Evolutionary conservation across 2,113 vertebrate genomes (phyloP).

Genomic region (Ptilonorhynchus violaceus): DNA sequence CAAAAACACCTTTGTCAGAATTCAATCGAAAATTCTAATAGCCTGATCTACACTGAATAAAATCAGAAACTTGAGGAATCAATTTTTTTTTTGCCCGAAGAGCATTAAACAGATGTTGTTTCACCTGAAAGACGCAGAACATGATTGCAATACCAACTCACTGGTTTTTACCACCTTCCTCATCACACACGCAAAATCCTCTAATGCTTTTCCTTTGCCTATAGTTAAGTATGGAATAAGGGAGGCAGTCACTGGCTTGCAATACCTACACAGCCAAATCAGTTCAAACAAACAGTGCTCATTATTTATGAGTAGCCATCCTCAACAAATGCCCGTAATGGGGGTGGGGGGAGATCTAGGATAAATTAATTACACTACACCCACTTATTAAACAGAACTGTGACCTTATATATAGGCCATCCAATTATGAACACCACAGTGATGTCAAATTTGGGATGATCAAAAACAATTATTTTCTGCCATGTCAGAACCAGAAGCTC

Average conservation of each 20-base stretch:
- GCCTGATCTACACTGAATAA: not conserved
- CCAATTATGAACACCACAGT: not conserved
- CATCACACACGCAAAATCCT: not conserved
- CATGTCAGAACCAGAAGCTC: not conserved
- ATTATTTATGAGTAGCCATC: not conserved
- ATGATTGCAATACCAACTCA: not conserved
- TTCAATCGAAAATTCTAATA: not conserved
- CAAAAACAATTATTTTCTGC: not conserved
- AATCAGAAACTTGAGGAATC: not conserved
- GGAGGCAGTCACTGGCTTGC: rapidly evolving
- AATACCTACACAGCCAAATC: not conserved
- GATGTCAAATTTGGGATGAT: not conserved
- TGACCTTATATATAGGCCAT: not conserved
- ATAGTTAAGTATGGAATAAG: not conserved
- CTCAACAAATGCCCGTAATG: not conserved
- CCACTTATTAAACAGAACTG: not conserved
- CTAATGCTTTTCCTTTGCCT: not conserved
- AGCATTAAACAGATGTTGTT: not conserved
- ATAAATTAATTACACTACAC: not conserved
- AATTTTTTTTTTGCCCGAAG: not conserved
- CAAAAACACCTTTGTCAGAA: not conserved
- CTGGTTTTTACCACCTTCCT: not conserved
- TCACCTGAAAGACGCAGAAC: not conserved
- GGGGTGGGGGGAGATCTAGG: not conserved
- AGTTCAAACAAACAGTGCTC: not conserved